Evolutionary conservation across 2,888 invertebrate genomes (phyloP).

Genomic region (Chrysina gloriosa): DNA sequence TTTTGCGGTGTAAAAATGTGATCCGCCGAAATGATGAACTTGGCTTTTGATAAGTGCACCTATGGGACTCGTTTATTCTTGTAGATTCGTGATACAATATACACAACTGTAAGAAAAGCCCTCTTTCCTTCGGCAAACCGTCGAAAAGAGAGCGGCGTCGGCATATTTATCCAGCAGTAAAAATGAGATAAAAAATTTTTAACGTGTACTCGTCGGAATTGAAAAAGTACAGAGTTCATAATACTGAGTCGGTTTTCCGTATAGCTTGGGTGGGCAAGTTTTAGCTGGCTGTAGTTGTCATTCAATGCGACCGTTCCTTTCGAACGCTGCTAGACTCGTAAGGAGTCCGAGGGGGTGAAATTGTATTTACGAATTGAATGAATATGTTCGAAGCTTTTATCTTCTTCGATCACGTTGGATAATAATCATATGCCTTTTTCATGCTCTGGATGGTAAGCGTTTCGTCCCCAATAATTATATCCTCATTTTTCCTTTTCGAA

Average conservation of each 20-base stretch:
- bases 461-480: too few species aligned
- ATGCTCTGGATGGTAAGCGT: too few species aligned
- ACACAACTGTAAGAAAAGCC: conserved; percentile 41
- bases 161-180: conserved; percentile 39
- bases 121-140: too few species aligned
- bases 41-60: conserved; percentile 53
- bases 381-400: conserved; percentile 55
- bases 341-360: conserved; percentile 52
- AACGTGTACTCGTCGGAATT: conserved; percentile 54
- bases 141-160: conserved; percentile 41
- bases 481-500: too few species aligned
- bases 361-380: conserved; percentile 52
- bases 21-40: conserved; percentile 56
- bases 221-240: conserved; percentile 54
- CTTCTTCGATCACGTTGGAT: conserved; percentile 51
- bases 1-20: conserved; percentile 52
- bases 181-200: conserved; percentile 50
- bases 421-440: conserved; percentile 51
- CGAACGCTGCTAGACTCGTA: conserved; percentile 62
- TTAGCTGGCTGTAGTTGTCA: conserved; percentile 56
- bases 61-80: conserved; percentile 52
- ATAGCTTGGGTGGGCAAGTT: conserved; percentile 22
- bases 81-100: conserved; percentile 42
- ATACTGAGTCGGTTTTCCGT: conserved; percentile 45
- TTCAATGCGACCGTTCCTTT: conserved; percentile 60